Evolutionary conservation across 2,113 vertebrate genomes (phyloP), one percentile per base, ranked within the genome.

Genomic region (Cebidichthys violaceus): DNA sequence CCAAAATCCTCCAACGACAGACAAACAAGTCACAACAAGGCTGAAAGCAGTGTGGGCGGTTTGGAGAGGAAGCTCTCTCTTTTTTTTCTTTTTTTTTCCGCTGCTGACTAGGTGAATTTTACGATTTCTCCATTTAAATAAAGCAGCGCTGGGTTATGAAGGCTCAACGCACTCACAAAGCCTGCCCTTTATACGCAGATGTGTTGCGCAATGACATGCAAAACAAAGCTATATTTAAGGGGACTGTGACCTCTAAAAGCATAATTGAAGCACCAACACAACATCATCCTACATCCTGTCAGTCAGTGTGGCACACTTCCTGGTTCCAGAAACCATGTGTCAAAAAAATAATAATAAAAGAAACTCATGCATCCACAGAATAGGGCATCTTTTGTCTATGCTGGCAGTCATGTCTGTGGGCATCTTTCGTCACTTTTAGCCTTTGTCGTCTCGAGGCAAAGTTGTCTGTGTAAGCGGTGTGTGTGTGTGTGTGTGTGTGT

Each of bases 1-100:
- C 78, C 45, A 41, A 90, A 93, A 92, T 89, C 88, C 90, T 89
- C 80, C 78, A 82, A 88, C 67, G 81, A 90, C 90, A 88, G 87
- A 86, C 85, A 89, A 93, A 93, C 90, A 93, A 94, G 92, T 92
- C 90, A 86, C 88, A 94, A 93, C 92, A 92, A 83, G 89, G 92
- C 86, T 87, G 89, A 90, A 85, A 89, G 91, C 87, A 9, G 89
- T 75, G 86, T 91, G 90, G 92, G 93, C 88, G 91, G 87, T 88
- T 87, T 73, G 81, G 82, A 90, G 81, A 90, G 88, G 89, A 91
- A 91, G 88, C 83, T 65, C 64, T 54, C 27, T 59, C 33, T 33
- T 33, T 6, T 33, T 80, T 39, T 82, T 83, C n/a, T 69, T 70
- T 37, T 80, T 39, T 82, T 83, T 77, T 68, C 86, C 65, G 67